Evolutionary conservation across 1,140 invertebrate species (phyloP).

Genomic region (Aporrectodea caliginosa): DNA sequence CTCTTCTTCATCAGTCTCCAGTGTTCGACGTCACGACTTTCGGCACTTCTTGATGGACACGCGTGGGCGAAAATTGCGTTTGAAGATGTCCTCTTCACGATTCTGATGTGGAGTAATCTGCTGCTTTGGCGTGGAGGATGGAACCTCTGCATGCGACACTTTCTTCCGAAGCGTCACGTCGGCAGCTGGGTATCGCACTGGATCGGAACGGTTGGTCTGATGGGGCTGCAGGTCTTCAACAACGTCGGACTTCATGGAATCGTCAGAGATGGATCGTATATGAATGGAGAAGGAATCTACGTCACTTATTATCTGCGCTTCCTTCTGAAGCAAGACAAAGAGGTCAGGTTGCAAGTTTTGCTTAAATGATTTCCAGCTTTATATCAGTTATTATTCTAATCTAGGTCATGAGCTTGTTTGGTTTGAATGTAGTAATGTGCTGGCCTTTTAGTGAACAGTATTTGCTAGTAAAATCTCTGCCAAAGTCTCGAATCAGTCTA

Average conservation of each 20-base stretch:
- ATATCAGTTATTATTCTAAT: too few species aligned
- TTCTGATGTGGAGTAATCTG: conserved; percentile 30
- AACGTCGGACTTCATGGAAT: conserved; percentile 32
- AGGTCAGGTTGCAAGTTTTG: too few species aligned
- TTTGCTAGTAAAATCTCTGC: too few species aligned
- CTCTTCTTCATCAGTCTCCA: conserved; percentile 21
- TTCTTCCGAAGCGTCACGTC: conserved; percentile 21
- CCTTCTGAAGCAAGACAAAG: too few species aligned
- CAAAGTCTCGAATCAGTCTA: too few species aligned
- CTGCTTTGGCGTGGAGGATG: conserved; percentile 30
- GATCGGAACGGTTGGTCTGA: conserved; percentile 26
- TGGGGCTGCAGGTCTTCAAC: conserved; percentile 28
- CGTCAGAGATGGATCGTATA: conserved; percentile 28
- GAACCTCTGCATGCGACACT: conserved; percentile 27
- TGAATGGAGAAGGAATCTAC: conserved; percentile 22
- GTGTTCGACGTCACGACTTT: conserved; percentile 17
- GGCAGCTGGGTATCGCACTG: conserved; percentile 26
- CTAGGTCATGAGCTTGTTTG: too few species aligned
- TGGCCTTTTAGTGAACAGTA: too few species aligned
- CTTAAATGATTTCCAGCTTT: too few species aligned
- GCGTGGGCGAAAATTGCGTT: conserved; percentile 15
- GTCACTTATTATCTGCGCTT: conserved; percentile 23
- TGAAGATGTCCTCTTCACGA: conserved; percentile 27
- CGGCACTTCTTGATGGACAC: conserved; percentile 14
- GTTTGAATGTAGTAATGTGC: too few species aligned